Evolutionary conservation across 2,797 vertebrate genomes (phyloP).

Genomic region (Syngnathus acus): DNA sequence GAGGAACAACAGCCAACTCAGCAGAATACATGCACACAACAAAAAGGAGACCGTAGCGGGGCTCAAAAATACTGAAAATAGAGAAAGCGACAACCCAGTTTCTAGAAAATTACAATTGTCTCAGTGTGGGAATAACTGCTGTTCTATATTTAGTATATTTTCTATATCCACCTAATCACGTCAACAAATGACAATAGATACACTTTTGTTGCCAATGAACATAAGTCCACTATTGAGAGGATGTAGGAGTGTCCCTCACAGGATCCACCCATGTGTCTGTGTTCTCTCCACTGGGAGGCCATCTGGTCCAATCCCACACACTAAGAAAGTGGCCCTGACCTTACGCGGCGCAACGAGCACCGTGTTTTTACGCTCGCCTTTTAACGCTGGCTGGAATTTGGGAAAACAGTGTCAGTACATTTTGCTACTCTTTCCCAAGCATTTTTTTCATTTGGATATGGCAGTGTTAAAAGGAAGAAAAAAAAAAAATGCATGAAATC

Average conservation of each 20-base stretch:
- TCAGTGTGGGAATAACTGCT: slow-evolving; percentile 41
- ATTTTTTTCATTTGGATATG: background rate
- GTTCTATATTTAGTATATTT: slow-evolving; percentile 13
- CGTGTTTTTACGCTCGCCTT: slow-evolving; percentile 3
- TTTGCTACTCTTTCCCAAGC: background rate
- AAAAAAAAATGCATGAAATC: background rate
- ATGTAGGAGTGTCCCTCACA: slow-evolving; percentile 29
- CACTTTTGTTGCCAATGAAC: slow-evolving; percentile 30
- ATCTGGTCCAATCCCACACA: slow-evolving; percentile 57
- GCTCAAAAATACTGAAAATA: slow-evolving; percentile 7
- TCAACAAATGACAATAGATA: background rate
- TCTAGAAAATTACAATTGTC: slow-evolving; percentile 26
- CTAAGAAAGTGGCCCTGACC: slow-evolving; percentile 23
- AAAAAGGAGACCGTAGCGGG: slow-evolving; percentile 23
- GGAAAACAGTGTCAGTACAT: background rate
- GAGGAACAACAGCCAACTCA: slow-evolving; percentile 49
- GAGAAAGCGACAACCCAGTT: slow-evolving; percentile 18
- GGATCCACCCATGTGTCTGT: slow-evolving; percentile 28
- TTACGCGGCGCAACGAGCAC: slow-evolving; percentile 13
- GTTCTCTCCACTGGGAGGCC: slow-evolving; percentile 43
- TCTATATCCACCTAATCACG: background rate
- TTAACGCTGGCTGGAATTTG: slow-evolving; percentile 6
- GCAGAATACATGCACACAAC: slow-evolving; percentile 39
- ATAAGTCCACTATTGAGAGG: slow-evolving; percentile 16
- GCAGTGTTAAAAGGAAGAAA: background rate